A percentile compares a stretch with the other conserved stretches of the same genome.
Evolutionary conservation across 2,888 invertebrate species (phyloP).

Genomic region (Synergus gifuensis): DNA sequence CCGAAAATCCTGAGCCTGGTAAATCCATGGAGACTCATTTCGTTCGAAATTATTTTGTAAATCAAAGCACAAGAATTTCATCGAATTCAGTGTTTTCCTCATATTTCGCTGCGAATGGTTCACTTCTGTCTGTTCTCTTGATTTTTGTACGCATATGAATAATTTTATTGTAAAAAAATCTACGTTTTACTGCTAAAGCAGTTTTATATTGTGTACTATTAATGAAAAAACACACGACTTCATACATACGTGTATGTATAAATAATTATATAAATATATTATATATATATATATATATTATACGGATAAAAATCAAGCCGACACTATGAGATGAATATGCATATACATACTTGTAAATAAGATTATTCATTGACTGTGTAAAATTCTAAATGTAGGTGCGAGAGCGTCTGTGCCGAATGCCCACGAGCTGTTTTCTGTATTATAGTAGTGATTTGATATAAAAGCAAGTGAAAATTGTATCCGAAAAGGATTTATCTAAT

Average conservation of each 20-base stretch:
- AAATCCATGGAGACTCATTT: background rate
- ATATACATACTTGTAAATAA: slow-evolving; percentile 41
- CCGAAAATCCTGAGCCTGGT: background rate
- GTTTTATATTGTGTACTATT: slow-evolving; percentile 39
- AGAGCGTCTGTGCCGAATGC: slow-evolving; percentile 30
- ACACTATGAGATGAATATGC: slow-evolving; percentile 10
- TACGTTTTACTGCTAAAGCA: slow-evolving; percentile 39
- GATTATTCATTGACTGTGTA: slow-evolving; percentile 40
- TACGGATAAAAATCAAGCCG: slow-evolving; percentile 28
- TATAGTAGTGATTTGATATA: slow-evolving; percentile 41
- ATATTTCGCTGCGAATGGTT: slow-evolving; percentile 29
- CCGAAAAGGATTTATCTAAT: slow-evolving; percentile 24
- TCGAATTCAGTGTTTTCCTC: slow-evolving; percentile 28
- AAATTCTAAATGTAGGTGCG: slow-evolving; percentile 39
- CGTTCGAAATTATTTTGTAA: slow-evolving; percentile 4
- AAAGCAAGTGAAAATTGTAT: slow-evolving; percentile 24
- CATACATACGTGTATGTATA: slow-evolving; percentile 41
- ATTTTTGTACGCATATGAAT: slow-evolving; percentile 37
- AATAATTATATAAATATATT: slow-evolving; percentile 40
- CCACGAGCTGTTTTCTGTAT: slow-evolving; percentile 30
- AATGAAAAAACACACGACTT: slow-evolving; percentile 21
- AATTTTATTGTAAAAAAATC: slow-evolving; percentile 41
- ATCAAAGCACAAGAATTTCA: background rate
- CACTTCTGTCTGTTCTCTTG: slow-evolving; percentile 32
- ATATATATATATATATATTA: slow-evolving; percentile 29